Conservation (phyloP, 2,113 vertebrate species). For the Micronycteris hirsuta region DNA sequence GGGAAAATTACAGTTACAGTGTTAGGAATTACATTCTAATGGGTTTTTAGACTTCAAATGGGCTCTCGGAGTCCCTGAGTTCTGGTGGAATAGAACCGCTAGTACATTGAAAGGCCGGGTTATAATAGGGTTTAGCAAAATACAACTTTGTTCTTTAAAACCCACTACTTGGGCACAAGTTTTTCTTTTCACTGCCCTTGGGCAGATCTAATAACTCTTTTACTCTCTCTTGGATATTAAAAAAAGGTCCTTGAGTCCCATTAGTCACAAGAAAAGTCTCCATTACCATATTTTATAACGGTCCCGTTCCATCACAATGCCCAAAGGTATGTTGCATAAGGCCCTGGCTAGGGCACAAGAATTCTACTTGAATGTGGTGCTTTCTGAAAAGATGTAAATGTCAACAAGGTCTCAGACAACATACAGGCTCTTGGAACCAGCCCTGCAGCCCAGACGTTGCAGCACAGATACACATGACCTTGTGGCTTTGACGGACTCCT, state of each 20-base stretch:
- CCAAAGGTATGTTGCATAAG: background rate
- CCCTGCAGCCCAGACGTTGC: background rate
- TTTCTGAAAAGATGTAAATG: background rate
- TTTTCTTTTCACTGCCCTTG: background rate
- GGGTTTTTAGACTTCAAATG: background rate
- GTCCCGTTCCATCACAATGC: background rate
- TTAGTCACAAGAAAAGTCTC: background rate
- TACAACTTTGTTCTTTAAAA: slow-evolving; percentile 13
- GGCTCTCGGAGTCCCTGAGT: background rate
- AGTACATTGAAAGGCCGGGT: background rate
- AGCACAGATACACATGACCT: background rate
- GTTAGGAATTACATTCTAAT: slow-evolving; percentile 15
- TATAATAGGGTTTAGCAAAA: background rate
- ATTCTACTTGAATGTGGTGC: background rate
- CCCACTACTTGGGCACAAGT: background rate
- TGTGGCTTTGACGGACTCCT: background rate
- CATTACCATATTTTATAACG: background rate
- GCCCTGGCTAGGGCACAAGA: background rate
- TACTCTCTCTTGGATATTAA: background rate
- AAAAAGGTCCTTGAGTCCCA: background rate
- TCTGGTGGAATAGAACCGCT: background rate
- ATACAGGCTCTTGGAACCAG: background rate
- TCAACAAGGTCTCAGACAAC: background rate
- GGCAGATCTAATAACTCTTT: background rate
- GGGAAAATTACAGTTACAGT: background rate